These are phyloP conservation scores for Otolemur crassicaudatus DNA, from an alignment of 2,797 vertebrate genomes.

Conservation along the genomic window DNA sequence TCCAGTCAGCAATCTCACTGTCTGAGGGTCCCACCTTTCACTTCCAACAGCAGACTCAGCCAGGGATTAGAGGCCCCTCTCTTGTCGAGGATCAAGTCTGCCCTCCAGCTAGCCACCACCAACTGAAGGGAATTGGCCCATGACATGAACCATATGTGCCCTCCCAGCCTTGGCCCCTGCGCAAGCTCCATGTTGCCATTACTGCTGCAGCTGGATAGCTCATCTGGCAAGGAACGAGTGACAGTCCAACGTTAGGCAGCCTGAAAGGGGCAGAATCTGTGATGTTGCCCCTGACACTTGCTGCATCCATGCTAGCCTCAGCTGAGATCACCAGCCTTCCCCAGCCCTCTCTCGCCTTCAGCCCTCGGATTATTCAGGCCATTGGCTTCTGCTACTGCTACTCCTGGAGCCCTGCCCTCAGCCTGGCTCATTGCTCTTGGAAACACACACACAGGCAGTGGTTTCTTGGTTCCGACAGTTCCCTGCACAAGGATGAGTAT, in stretches of 20 bases:
- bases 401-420: not conserved
- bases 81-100: not conserved
- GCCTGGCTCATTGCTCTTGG: not conserved
- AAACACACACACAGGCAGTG: not conserved
- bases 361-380: not conserved
- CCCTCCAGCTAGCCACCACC: not conserved
- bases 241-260: not conserved
- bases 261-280: not conserved
- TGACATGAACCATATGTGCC: not conserved
- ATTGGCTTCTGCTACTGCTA: not conserved
- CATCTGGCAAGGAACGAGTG: not conserved
- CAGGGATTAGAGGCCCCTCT: not conserved
- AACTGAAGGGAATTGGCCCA: not conserved
- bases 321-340: not conserved
- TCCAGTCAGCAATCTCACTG: not conserved
- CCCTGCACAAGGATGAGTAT: not conserved
- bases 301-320: not conserved
- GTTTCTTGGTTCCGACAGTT: not conserved
- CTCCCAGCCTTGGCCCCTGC: too few species aligned
- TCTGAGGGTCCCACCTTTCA: not conserved
- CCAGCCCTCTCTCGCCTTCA: fast-evolving
- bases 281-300: not conserved
- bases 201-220: not conserved
- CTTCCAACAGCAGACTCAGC: not conserved
- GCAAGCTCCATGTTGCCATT: not conserved